Conservation (phyloP, 2,113 vertebrate species). For the Vidua macroura region DNA sequence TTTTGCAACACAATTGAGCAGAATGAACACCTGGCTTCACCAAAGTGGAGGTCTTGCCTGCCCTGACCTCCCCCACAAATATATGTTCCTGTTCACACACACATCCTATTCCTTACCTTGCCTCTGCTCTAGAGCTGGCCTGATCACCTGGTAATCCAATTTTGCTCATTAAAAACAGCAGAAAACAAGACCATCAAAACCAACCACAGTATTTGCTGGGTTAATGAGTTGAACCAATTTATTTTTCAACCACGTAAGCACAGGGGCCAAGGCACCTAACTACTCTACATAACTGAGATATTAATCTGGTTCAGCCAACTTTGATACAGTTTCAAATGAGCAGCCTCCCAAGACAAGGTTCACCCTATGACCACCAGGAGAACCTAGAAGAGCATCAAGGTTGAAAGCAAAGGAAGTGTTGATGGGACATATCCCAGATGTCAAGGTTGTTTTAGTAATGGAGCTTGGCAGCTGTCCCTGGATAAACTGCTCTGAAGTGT, state of each 20-base stretch:
- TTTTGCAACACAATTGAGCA: neutral
- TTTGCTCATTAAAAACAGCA: neutral
- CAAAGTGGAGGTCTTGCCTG: neutral
- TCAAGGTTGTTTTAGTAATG: rapidly evolving
- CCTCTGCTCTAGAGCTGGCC: neutral
- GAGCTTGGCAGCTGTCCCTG: neutral
- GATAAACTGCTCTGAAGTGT: neutral
- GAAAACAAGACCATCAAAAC: neutral
- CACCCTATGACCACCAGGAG: neutral
- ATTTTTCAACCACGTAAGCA: neutral
- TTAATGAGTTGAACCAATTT: neutral
- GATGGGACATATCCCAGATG: rapidly evolving
- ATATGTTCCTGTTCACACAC: neutral
- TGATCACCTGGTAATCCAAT: neutral
- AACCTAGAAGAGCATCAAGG: neutral
- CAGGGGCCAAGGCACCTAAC: neutral
- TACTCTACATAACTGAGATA: neutral
- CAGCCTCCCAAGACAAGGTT: neutral
- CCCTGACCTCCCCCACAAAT: neutral
- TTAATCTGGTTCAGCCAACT: neutral
- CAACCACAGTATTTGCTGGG: neutral
- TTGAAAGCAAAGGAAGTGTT: neutral
- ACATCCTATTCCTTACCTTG: neutral
- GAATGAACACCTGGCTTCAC: neutral
- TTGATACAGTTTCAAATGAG: neutral